Conservation (phyloP, 2,113 vertebrate species). For the Odontesthes bonariensis region DNA sequence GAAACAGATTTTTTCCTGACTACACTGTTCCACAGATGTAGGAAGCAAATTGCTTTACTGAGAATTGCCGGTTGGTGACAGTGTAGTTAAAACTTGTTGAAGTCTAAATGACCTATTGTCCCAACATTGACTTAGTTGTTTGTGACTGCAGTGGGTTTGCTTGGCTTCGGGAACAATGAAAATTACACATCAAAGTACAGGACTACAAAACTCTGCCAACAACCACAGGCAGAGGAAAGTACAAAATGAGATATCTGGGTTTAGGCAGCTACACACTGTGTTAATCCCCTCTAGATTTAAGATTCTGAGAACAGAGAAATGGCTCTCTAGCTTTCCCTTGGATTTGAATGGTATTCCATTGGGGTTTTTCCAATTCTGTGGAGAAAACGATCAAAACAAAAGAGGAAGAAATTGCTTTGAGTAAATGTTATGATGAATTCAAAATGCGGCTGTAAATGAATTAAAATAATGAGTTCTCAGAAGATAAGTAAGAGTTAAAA, state of each 20-base stretch:
- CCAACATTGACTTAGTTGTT: background rate
- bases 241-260: constrained; percentile 20
- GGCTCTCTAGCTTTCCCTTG: background rate
- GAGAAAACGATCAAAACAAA: too few relatives aligned
- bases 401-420: too few relatives aligned
- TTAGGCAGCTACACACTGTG: constrained; percentile 11
- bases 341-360: background rate
- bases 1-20: constrained; percentile 41
- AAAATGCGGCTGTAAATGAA: background rate
- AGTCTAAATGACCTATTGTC: background rate
- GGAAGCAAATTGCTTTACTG: constrained; percentile 21
- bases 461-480: background rate
- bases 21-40: constrained; percentile 19
- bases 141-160: background rate
- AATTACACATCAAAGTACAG: constrained; percentile 18
- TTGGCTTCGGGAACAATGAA: constrained; percentile 22
- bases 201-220: background rate
- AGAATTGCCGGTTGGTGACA: constrained; percentile 8
- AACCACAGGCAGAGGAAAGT: constrained; percentile 22
- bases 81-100: constrained; percentile 14
- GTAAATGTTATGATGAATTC: too few relatives aligned
- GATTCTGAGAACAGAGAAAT: background rate
- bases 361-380: background rate
- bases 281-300: constrained; percentile 9
- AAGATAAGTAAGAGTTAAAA: background rate